These are phyloP conservation scores for Ridgeia piscesae DNA, from an alignment of 1,140 invertebrate species.

Conservation along the genomic window DNA sequence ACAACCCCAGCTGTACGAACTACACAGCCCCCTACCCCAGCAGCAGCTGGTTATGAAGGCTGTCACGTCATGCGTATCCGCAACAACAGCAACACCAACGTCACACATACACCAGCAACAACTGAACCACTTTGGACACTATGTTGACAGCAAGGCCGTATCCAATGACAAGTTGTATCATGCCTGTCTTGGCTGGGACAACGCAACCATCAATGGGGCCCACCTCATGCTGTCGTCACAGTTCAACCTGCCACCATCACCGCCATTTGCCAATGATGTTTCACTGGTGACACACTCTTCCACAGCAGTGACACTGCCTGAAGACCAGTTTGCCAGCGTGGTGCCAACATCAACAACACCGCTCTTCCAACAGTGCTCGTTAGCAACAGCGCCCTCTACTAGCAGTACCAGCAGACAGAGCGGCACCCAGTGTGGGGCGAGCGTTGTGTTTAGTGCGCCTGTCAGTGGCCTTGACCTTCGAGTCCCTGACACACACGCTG, in stretches of 20 bases:
- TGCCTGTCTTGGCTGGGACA: constrained; percentile 55
- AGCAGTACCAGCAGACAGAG: neutral
- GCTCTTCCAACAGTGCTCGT: constrained; percentile 26
- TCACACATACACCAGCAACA: constrained; percentile 7
- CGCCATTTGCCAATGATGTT: neutral
- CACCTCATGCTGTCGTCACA: neutral
- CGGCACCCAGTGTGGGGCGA: constrained; percentile 20
- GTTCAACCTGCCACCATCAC: neutral
- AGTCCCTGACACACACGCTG: constrained; percentile 23
- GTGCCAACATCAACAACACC: neutral
- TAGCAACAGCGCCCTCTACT: constrained; percentile 23
- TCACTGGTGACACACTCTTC: constrained; percentile 1
- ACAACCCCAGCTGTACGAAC: constrained; percentile 51
- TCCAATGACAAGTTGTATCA: constrained; percentile 52
- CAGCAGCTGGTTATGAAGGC: constrained; percentile 6
- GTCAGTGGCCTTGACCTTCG: constrained; percentile 25
- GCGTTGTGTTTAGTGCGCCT: constrained; percentile 22
- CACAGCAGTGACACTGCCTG: neutral
- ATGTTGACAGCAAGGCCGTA: constrained; percentile 26
- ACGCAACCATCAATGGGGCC: constrained; percentile 15
- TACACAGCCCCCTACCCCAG: constrained; percentile 34
- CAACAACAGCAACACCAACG: constrained; percentile 13
- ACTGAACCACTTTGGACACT: neutral
- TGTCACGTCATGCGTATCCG: neutral
- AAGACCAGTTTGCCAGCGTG: neutral